Evolutionary conservation across 2,888 invertebrate genomes (phyloP), one percentile per base, ranked within the genome.

Genomic region (Arge pagana): DNA sequence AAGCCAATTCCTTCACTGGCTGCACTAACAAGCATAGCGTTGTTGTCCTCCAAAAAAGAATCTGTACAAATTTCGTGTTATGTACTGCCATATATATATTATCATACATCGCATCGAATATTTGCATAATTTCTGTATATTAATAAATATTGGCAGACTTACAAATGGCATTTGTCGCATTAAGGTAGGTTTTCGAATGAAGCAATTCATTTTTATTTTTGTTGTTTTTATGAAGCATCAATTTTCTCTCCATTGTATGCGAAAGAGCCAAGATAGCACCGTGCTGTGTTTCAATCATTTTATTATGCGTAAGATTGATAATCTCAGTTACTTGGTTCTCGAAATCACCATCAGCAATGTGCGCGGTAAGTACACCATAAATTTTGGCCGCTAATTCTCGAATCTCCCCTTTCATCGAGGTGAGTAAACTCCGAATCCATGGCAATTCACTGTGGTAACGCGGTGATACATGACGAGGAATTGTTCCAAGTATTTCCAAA

Each of bases 401-500:
- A 55, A 91, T 83, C 15, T 88, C 89, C 72, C 91, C 90, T 61
- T 88, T 89, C 5, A 87, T 86, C 39, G 86, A 87, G 11, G 82
- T 83, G 45, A 89, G 79, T 1, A 88, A 76, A 53, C 82, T 83
- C 63, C 81, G 78, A 1, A 90, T 71, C 83, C 88, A 89, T 4
- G 83, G 80, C 10, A 86, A 67, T 13, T 89, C 82, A 24, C 79
- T 82, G 2, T 82, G 77, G 69, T 90, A 85, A 56, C 84, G 81
- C 24, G 81, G 68, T 0, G 86, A 82, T 65, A 93, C 81, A 50
- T 83, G 77, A 16, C 86, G 83, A 0, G 93, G 89, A 7, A 89
- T 84, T 54, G 90, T 89, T 31, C 93, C 93, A n/a, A 93, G 81
- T 16, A 93, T 80, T 77, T 95, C 94, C 60, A 92, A 79, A 67